These are phyloP conservation scores for Pristionchus entomophagus DNA, from an alignment of 2,888 invertebrate species.

Conservation along the genomic window DNA sequence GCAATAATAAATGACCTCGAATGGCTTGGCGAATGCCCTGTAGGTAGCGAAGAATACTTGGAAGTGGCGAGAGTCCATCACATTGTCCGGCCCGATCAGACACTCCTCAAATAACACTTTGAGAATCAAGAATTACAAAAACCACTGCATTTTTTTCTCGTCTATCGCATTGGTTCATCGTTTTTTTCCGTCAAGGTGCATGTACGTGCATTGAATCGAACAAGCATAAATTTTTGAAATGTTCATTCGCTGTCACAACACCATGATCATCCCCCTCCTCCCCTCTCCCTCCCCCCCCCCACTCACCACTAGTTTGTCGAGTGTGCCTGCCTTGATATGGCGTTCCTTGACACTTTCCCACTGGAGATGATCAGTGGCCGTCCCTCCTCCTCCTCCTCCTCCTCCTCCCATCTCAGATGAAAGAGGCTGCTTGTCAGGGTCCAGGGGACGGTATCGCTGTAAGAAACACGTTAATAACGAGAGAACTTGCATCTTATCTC, in stretches of 20 bases:
- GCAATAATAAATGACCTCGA: conserved; percentile 11
- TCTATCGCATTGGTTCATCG: too few relatives aligned
- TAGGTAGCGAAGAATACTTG: conserved; percentile 97
- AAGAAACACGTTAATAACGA: too few relatives aligned
- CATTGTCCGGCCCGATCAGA: conserved; percentile 84
- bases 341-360: conserved; percentile 98
- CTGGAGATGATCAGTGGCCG: conserved; percentile 84
- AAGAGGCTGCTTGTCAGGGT: conserved; percentile 64
- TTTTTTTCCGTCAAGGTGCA: too few relatives aligned
- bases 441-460: conserved; percentile 74
- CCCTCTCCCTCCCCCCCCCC: too few relatives aligned
- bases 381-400: neutral
- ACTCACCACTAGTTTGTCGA: conserved; percentile 88
- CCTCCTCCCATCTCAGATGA: conserved; percentile 49
- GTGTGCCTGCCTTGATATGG: conserved; percentile 94
- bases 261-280: neutral
- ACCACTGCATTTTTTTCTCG: too few relatives aligned
- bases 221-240: too few relatives aligned
- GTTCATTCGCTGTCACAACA: too few relatives aligned
- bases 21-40: conserved; percentile 87
- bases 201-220: too few relatives aligned
- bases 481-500: too few relatives aligned
- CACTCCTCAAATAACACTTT: conserved; percentile 61
- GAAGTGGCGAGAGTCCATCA: conserved; percentile 96
- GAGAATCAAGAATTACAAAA: neutral